Evolutionary conservation across 2,888 invertebrate genomes (phyloP).

Genomic region (Pharmacophagus antenor): DNA sequence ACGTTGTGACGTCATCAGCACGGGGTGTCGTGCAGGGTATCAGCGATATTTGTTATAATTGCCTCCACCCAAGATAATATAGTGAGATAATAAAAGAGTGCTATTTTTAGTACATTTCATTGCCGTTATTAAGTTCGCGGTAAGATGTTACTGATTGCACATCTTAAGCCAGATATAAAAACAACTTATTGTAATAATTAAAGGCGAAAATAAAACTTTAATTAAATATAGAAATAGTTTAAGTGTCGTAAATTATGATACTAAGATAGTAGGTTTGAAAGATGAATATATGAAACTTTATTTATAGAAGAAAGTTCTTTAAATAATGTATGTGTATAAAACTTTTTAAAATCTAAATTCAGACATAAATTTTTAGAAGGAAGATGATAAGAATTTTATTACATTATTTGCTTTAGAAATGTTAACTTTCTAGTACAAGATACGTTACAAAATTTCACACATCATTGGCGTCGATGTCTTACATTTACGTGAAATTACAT

Average conservation of each 20-base stretch:
- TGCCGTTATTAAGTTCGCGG: not conserved
- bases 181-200: no score
- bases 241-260: no score
- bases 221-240: no score
- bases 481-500: constrained; percentile 21
- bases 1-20: constrained; percentile 22
- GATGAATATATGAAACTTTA: no score
- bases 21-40: constrained; percentile 7
- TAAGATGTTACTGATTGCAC: not conserved
- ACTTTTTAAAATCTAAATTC: not conserved
- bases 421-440: constrained; percentile 8
- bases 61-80: not conserved
- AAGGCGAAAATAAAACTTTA: no score
- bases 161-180: not conserved
- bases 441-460: constrained; percentile 10
- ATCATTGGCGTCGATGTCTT: constrained; percentile 8
- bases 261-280: no score
- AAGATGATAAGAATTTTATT: not conserved
- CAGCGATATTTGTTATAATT: not conserved
- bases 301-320: no score
- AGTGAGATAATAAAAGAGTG: not conserved
- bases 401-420: constrained; percentile 4
- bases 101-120: constrained; percentile 1
- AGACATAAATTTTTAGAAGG: not conserved
- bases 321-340: no score